Evolutionary conservation across 2,113 vertebrate genomes (phyloP).

Genomic region (Coryphaenoides rupestris): DNA sequence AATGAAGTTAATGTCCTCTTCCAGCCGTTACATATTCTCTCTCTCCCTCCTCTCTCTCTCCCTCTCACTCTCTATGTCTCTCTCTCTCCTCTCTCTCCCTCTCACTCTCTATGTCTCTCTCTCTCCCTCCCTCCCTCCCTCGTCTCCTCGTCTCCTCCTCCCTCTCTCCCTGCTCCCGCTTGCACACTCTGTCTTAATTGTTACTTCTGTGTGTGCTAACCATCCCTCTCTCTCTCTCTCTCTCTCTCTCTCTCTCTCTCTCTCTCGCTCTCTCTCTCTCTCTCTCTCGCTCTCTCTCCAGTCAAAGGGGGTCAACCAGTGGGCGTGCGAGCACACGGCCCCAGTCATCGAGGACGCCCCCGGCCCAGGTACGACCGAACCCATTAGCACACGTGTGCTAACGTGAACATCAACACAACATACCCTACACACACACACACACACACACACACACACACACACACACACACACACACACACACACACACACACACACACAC

Average conservation of each 20-base stretch:
- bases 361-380: too few relatives aligned
- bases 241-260: slow-evolving; percentile 20
- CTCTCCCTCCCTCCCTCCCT: too few relatives aligned
- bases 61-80: neutral
- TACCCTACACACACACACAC: too few relatives aligned
- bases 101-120: too few relatives aligned
- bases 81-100: neutral
- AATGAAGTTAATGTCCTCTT: neutral
- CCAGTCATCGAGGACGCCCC: neutral
- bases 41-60: neutral
- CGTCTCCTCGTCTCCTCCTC: too few relatives aligned
- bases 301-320: slow-evolving; percentile 24
- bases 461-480: neutral
- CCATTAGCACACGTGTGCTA: too few relatives aligned
- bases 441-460: neutral
- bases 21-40: neutral
- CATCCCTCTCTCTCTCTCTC: slow-evolving; percentile 2
- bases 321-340: slow-evolving; percentile 33
- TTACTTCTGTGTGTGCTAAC: too few relatives aligned
- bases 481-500: neutral
- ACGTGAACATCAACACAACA: too few relatives aligned
- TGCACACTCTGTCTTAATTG: too few relatives aligned
- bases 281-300: slow-evolving; percentile 7
- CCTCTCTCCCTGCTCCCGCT: too few relatives aligned
- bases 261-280: too few relatives aligned